Evolutionary conservation across 2,888 invertebrate genomes (phyloP), one percentile per base, ranked within the genome.

Genomic region (Lissonota sp.): DNA sequence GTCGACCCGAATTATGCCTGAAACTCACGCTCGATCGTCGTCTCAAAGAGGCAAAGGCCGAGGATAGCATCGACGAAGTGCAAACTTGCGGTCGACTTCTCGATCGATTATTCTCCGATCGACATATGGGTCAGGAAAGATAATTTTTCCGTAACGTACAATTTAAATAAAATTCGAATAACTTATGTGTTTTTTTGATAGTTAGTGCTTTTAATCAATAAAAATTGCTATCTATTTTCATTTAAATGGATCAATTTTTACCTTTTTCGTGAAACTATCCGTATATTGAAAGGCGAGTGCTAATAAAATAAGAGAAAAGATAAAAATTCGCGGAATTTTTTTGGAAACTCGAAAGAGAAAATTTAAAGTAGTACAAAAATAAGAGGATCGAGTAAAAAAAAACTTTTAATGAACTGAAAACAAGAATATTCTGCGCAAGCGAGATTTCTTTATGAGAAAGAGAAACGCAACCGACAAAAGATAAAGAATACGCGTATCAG

Each of bases 81-180:
- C 86, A 88, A 37, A 85, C 88, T 12, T 92, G 92, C 75, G 81
- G 83, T 16, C 83, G 86, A 62, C 74, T 92, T 6, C 80, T 91
- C 16, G 87, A 90, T 49, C 89, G 86, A 88, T 80, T 91, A 67
- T 92, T 92, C 82, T 85, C 89, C 5, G 88, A 90, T 37, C 83
- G 85, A 14, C 87, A 88, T 49, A 83, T 70, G 14, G 87, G 81
- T 46, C 88, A 91, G 83, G 91, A 92, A 37, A 90, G 91, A 89
- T 92, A 90, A 84, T 84, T 79, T 75, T 64, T 63, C 44, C 55
- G 10, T 46, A 64, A 60, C n/a, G 7, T 49, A 51, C 8, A 51
- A 16, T 64, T 53, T 39, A 69, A 58, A 60, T 57, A 72, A 44
- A 5, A 12, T 55, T 40, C 64, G 10, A 55, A 66, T 80, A 60